Evolutionary conservation across 2,113 vertebrate species (phyloP), one percentile per base, ranked within the genome.

Genomic region (Pluvianellus socialis): DNA sequence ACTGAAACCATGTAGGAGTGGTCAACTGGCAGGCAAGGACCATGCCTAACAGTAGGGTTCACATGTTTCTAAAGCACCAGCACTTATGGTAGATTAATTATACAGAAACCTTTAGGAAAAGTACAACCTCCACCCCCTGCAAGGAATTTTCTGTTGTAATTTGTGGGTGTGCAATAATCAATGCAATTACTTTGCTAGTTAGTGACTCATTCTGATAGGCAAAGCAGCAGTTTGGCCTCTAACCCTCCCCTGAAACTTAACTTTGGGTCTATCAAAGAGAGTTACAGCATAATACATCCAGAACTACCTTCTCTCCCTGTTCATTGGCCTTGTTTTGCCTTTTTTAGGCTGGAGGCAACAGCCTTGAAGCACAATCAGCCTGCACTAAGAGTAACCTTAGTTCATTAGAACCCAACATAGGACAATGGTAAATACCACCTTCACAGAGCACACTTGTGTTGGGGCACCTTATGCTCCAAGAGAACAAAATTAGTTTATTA

Each of bases 101-200:
- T 49, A 91, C 26, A 88, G 53, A 61, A 71, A 81, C 63, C 66
- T 94, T 91, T 53, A 89, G 81, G 72, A 95, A 94, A 86, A 90
- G 55, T 75, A 94, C 73, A 94, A 86, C 72, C 77, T 96, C 62
- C 55, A 86, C 66, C 76, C 88, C 82, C 68, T 67, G 55, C 50
- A 80, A 76, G 70, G 59, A 61, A 91, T 70, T 79, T 96, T 92
- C 77, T 97, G 55, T 94, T 93, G 89, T 81, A 96, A 92, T 91
- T 95, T 95, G 88, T 94, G 90, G 88, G 96, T 92, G 73, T 94
- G 82, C 79, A 97, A 97, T 94, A 96, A 95, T 93, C 92, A 92
- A 80, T 90, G 72, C 89, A 96, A 96, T 97, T 97, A 94, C 77
- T 91, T 88, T 87, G 73, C 72, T 94, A 96, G 97, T 91, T 88